Evolutionary conservation across 2,797 vertebrate genomes (phyloP).

Genomic region (Etheostoma perlongum): DNA sequence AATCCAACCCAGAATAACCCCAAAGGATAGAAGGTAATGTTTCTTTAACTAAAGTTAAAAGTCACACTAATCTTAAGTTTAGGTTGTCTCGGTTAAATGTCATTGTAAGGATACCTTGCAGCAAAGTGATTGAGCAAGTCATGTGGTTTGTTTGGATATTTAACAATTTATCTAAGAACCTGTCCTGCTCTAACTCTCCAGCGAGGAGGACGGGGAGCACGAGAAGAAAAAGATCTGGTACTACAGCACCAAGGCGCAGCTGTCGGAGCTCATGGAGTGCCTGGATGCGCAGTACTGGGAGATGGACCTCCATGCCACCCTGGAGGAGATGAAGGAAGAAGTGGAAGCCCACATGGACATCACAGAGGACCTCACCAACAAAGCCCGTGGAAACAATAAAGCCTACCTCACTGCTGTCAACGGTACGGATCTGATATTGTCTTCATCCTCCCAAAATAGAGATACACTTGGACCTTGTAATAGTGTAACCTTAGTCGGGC

Average conservation of each 20-base stretch:
- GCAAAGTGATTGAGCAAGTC: not conserved
- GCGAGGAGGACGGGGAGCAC: slow-evolving; percentile 94
- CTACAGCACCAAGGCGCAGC: slow-evolving; percentile 94
- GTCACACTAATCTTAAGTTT: not conserved
- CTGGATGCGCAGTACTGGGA: slow-evolving; percentile 97
- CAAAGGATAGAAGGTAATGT: not conserved
- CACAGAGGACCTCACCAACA: slow-evolving; percentile 96
- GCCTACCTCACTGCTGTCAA: slow-evolving; percentile 94
- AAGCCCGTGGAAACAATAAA: slow-evolving; percentile 93
- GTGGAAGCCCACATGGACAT: slow-evolving; percentile 95
- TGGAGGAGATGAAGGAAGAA: slow-evolving; percentile 95
- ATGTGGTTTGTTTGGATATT: not conserved
- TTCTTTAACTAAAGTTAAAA: not conserved
- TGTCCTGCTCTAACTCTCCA: slow-evolving; percentile 58
- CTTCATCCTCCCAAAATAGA: not conserved
- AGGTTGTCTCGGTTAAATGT: too few species aligned
- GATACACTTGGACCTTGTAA: not conserved
- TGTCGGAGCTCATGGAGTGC: slow-evolving; percentile 90
- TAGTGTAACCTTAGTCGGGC: not conserved
- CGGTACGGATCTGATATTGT: slow-evolving; percentile 80
- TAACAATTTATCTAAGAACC: not conserved
- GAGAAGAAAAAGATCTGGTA: slow-evolving; percentile 96
- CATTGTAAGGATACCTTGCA: not conserved
- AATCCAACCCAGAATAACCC: not conserved
- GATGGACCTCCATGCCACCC: slow-evolving; percentile 89